Base-by-base conservation (phyloP, 2,797 vertebrate species). In the Columba guinea region DNA sequence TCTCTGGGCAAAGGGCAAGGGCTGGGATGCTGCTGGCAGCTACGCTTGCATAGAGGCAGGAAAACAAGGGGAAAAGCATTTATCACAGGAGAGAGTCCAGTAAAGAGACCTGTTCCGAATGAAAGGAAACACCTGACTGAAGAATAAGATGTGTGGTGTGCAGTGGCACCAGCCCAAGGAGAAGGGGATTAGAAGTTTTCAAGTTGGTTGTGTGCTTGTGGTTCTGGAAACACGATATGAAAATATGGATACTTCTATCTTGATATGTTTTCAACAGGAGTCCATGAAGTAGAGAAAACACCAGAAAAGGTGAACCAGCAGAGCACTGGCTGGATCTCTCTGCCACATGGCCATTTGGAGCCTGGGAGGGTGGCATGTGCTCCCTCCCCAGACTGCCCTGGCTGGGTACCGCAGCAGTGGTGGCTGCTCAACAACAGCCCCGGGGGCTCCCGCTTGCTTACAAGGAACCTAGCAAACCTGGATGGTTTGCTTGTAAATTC, bases 201-300 rank as follows among this genome's bases (percentile, higher is more conserved):
- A 23, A 13, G 13, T 15, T 46, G 19, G 9, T 46, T 74, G 60
- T 11, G 4, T 9, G 5, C 30, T 67, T 35, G 6, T 1, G 1
- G 21, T 64, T 76, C 41, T 39, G 44, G 48, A 81, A 55, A 62
- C 0, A 0, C 0, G 2, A 9, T 26, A 15, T 6, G 55, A 58
- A 87, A 75, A 44, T 52, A 8, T 8, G 44, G 28, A 26, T 16
- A 26, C 0, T 2, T 64, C 44, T 60, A 0, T 58, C 16, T 62
- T 46, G 5, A 21, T 5, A 0, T 37, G 28, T n/a, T 79, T 91
- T 76, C 46, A 58, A 1, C 1, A 3, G 49, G 21, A 59, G 22
- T 12, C 24, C 30, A 35, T 0, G 0, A 56, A 84, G 28, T 28
- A 81, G 41, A 16, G 65, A 60, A 81, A 64, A 5, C 20, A 49